These are phyloP conservation scores for Ancistrus triradiatus DNA, from an alignment of 2,113 vertebrate genomes.

Conservation along the genomic window DNA sequence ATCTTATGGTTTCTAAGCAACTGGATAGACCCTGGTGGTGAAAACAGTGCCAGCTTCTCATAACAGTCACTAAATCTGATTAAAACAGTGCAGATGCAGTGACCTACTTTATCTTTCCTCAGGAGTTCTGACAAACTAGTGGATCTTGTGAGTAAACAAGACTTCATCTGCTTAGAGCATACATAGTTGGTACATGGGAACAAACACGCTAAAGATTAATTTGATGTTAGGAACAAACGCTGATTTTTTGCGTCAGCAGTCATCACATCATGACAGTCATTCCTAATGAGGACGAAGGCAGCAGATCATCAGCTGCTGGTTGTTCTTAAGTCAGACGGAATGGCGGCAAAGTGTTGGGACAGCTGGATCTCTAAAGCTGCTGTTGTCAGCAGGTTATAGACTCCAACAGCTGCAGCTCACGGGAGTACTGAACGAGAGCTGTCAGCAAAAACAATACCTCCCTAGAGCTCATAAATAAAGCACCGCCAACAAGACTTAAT, in stretches of 20 bases:
- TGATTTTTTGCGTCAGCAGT: too few species aligned
- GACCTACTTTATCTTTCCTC: not conserved
- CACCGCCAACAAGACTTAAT: not conserved
- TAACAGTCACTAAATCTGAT: not conserved
- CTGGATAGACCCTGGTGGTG: too few species aligned
- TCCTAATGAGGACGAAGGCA: too few species aligned
- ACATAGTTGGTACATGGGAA: too few species aligned
- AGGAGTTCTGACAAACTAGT: not conserved
- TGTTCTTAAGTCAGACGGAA: slow-evolving; percentile 17
- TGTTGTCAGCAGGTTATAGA: slow-evolving; percentile 18
- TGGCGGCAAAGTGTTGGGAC: not conserved
- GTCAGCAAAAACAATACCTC: not conserved
- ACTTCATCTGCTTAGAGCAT: too few species aligned
- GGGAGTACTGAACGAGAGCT: not conserved
- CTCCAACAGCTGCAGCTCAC: slow-evolving; percentile 23
- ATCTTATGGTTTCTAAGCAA: slow-evolving; percentile 15
- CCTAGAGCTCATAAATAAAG: not conserved
- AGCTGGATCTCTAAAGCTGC: slow-evolving; percentile 18
- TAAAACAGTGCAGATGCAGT: not conserved
- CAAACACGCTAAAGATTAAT: too few species aligned
- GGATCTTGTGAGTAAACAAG: not conserved
- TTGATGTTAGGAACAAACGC: too few species aligned
- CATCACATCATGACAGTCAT: too few species aligned
- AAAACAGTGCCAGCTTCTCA: not conserved
- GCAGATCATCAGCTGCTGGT: too few species aligned